These are phyloP conservation scores for Amphilophus citrinellus DNA, from an alignment of 2,113 vertebrate species.

Conservation along the genomic window DNA sequence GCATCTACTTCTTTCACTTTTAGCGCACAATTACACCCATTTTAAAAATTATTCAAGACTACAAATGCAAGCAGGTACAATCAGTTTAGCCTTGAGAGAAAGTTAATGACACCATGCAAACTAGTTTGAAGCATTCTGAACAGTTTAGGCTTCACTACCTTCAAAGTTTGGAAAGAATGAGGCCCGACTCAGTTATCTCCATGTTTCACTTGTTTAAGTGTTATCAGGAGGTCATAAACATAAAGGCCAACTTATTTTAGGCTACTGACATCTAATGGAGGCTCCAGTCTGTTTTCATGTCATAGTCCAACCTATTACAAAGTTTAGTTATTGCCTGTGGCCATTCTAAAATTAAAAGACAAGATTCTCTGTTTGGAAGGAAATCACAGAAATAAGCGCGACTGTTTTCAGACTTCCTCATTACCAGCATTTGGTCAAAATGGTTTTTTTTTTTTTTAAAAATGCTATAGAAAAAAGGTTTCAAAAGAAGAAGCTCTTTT, in stretches of 20 bases:
- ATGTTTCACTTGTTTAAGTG: constrained; percentile 20
- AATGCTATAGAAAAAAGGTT: not conserved
- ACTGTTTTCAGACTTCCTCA: constrained; percentile 47
- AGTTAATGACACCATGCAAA: no score
- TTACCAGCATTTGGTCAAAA: not conserved
- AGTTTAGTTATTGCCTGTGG: accelerated
- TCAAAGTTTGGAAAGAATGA: constrained; percentile 39
- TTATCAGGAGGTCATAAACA: not conserved
- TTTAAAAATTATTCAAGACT: not conserved
- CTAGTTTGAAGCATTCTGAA: not conserved
- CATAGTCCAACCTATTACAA: not conserved
- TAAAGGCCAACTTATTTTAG: not conserved
- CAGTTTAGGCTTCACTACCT: not conserved
- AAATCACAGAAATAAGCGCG: not conserved
- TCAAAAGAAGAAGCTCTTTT: constrained; percentile 9
- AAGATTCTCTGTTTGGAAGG: not conserved
- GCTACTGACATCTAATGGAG: not conserved
- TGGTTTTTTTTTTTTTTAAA: not conserved
- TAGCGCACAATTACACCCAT: not conserved
- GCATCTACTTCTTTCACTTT: not conserved
- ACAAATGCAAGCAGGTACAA: not conserved
- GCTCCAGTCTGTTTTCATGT: not conserved
- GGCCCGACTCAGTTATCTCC: not conserved
- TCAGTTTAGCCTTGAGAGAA: not conserved
- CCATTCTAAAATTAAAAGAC: not conserved